Evolutionary conservation across 1,140 invertebrate species (phyloP), one percentile per base, ranked within the genome.

Genomic region (Melanaphis sacchari): DNA sequence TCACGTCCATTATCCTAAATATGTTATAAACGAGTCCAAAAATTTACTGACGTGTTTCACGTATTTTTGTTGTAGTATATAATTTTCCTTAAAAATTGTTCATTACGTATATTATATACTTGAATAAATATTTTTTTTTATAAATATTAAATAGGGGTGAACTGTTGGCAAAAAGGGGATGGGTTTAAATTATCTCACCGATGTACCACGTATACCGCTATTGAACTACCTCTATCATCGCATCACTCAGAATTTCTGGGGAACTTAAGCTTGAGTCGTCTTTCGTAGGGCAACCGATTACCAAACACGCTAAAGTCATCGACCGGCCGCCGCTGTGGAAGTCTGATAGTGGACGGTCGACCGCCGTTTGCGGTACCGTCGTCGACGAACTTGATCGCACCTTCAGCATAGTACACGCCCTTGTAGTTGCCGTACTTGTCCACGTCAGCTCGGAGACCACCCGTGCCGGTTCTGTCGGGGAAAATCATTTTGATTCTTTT

Each of bases 381-480:
- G 26, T 93, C 91, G 22, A 49, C 76, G 36, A 93, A 93, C 81
- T 54, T 84, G 81, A 93, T 41, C 15, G 81, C 26, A 31, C 81
- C 91, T 36, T 52, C 91, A 1, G 76, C 91, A 24, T 93, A 93
- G 11, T 93, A 93, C 21, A 84, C 91, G 46, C 91, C 91, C 26
- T 93, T 93, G 49, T 94, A 94, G 90, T 93, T 93, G 0, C 94
- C 94, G 59, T 94, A 93, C 82, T 94, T 82, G 66, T 94, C 94
- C 18, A 94, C 26, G 31, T 94, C 94, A 52, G 94, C 91, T n/a
- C 93, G 92, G 7, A 94, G 92, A 24, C 94, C 94, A 0, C 94
- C 94, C 8, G 94, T 95, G 9, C 94, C 94, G 2, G 94, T 94
- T 85, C 94, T 94, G 66, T 94, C 94, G 0, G 94, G 95, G 93